phyloP scores from a whole-genome alignment of 2,113 vertebrate species.

The Prunella fulvescens region DNA sequence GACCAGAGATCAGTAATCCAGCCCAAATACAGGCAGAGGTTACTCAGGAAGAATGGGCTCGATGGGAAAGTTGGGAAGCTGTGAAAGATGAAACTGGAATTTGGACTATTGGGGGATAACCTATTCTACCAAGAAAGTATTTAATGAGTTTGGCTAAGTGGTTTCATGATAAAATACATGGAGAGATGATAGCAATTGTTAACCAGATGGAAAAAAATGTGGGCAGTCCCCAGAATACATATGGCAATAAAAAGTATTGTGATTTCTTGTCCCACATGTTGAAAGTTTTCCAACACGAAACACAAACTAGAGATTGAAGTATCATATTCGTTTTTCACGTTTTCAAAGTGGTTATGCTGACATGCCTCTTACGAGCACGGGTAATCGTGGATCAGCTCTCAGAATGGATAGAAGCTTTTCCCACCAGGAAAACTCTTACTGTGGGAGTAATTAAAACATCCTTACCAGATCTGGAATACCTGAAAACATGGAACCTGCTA shows the following conservation, averaged over 20 bases:
- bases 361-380: background rate
- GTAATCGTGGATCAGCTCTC: background rate
- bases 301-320: background rate
- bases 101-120: background rate
- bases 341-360: background rate
- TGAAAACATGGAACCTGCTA: background rate
- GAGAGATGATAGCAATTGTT: background rate
- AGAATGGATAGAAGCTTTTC: background rate
- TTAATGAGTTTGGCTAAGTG: background rate
- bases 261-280: background rate
- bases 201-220: background rate
- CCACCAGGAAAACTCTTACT: background rate
- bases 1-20: background rate
- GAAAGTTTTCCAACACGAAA: background rate
- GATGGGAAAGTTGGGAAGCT: background rate
- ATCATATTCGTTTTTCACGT: rapidly evolving
- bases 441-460: background rate
- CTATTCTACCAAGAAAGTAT: background rate
- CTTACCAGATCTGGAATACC: background rate
- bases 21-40: background rate
- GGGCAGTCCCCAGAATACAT: background rate
- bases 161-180: background rate
- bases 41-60: rapidly evolving
- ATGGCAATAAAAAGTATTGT: background rate
- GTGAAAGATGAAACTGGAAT: background rate